Evolutionary conservation across 1,140 invertebrate genomes (phyloP).

Genomic region (Aphelenchoides besseyi): DNA sequence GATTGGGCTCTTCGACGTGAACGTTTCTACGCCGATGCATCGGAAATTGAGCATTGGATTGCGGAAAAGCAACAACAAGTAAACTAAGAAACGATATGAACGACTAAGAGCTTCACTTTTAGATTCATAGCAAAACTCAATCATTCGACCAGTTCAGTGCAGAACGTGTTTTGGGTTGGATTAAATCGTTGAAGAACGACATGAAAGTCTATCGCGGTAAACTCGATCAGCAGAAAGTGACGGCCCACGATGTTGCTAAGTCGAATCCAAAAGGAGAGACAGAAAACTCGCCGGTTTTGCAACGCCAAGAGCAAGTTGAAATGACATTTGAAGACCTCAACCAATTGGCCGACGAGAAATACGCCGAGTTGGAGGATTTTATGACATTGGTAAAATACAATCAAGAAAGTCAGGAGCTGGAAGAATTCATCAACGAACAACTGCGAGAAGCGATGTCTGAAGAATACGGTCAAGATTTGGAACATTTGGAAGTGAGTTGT

Average conservation of each 20-base stretch:
- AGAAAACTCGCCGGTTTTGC: conserved; percentile 77
- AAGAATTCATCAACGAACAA: conserved; percentile 90
- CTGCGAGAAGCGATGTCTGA: conserved; percentile 82
- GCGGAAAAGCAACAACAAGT: conserved; percentile 73
- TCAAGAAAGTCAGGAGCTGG: conserved; percentile 81
- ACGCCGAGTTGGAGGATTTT: conserved; percentile 66
- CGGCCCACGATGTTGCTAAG: conserved; percentile 39
- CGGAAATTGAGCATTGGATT: conserved; percentile 87
- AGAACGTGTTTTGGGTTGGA: conserved; percentile 84
- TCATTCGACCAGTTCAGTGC: conserved; percentile 83
- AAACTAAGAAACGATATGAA: not conserved
- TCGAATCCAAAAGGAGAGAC: conserved; percentile 16
- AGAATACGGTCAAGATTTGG: conserved; percentile 94
- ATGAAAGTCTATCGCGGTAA: conserved; percentile 43
- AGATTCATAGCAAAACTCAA: conserved; percentile 74
- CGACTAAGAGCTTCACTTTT: not conserved
- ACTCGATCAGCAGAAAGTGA: conserved; percentile 33
- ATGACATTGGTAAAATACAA: conserved; percentile 87
- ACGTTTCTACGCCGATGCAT: conserved; percentile 70
- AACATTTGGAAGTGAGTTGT: conserved; percentile 77
- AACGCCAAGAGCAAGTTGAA: conserved; percentile 86
- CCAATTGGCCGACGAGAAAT: conserved; percentile 71
- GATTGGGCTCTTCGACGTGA: conserved; percentile 47
- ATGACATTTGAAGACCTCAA: conserved; percentile 61
- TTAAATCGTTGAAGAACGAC: conserved; percentile 71